phyloP scores from a whole-genome alignment of 2,113 vertebrate species.

The Pterophyllum scalare region DNA sequence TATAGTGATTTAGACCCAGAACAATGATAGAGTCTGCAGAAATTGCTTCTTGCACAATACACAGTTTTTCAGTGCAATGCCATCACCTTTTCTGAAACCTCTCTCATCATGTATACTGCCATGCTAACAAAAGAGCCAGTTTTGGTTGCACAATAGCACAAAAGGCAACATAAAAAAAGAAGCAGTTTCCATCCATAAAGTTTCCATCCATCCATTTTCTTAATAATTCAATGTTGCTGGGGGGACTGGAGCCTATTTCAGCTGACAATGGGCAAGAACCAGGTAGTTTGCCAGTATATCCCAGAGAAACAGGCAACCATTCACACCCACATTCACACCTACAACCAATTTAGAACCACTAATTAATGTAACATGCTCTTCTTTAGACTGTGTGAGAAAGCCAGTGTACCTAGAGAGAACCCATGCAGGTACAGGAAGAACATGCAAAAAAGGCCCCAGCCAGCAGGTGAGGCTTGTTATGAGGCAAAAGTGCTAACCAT shows the following conservation, averaged over 20 bases:
- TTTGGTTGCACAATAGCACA: background rate
- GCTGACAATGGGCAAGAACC: background rate
- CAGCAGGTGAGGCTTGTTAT: background rate
- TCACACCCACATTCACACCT: background rate
- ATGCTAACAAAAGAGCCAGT: background rate
- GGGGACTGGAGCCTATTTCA: background rate
- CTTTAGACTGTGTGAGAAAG: conserved; percentile 1
- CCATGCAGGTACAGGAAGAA: background rate
- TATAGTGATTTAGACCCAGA: background rate
- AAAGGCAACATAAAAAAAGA: background rate
- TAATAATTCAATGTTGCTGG: background rate
- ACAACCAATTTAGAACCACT: background rate
- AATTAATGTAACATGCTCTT: background rate
- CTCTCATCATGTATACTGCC: background rate
- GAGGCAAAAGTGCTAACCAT: background rate
- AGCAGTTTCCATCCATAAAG: no score
- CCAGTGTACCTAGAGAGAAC: background rate
- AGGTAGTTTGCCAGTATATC: background rate
- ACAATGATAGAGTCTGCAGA: background rate
- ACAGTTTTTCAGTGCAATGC: background rate
- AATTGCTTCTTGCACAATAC: background rate
- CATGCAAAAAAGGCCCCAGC: background rate
- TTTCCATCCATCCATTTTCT: background rate
- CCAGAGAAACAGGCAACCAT: conserved; percentile 2
- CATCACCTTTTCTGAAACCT: background rate